phyloP scores from a whole-genome alignment of 2,113 vertebrate genomes.

The Apodemus sylvaticus region DNA sequence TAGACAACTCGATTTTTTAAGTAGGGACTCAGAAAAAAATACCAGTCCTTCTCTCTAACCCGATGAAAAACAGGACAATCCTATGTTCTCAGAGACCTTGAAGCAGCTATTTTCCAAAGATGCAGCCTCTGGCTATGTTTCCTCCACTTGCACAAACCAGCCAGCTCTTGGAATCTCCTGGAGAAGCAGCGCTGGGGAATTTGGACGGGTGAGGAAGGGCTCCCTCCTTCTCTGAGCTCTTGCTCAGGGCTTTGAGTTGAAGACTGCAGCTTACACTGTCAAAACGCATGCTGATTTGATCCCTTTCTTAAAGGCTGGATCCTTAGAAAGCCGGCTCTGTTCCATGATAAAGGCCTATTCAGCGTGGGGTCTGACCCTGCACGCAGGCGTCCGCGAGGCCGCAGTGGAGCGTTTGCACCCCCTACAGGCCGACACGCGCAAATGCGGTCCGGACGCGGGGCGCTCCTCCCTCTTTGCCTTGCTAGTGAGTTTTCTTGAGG shows the following conservation, averaged over 20 bases:
- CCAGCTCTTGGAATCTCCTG: background rate
- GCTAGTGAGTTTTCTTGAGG: slow-evolving; percentile 77
- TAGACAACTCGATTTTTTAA: too few species aligned
- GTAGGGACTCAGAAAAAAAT: background rate
- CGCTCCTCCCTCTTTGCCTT: background rate
- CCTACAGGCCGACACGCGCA: slow-evolving; percentile 87
- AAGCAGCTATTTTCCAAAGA: background rate
- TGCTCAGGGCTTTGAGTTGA: slow-evolving; percentile 67
- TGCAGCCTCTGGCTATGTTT: background rate
- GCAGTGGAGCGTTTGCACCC: slow-evolving; percentile 94
- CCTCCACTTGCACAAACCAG: background rate
- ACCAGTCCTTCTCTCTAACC: background rate
- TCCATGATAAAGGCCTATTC: slow-evolving; percentile 29
- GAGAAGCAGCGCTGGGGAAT: background rate
- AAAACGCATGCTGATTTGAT: slow-evolving; percentile 35
- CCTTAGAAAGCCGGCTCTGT: background rate
- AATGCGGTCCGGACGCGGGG: background rate
- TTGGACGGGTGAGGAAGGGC: background rate
- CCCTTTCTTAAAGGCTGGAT: slow-evolving; percentile 33
- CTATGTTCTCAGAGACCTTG: too few species aligned
- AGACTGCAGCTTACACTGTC: slow-evolving; percentile 57
- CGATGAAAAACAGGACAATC: background rate
- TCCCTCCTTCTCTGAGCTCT: slow-evolving; percentile 56
- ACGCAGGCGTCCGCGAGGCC: background rate
- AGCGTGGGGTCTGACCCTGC: slow-evolving; percentile 19